phyloP scores from a whole-genome alignment of 2,888 invertebrate species.

The Nomada hirtipes region DNA sequence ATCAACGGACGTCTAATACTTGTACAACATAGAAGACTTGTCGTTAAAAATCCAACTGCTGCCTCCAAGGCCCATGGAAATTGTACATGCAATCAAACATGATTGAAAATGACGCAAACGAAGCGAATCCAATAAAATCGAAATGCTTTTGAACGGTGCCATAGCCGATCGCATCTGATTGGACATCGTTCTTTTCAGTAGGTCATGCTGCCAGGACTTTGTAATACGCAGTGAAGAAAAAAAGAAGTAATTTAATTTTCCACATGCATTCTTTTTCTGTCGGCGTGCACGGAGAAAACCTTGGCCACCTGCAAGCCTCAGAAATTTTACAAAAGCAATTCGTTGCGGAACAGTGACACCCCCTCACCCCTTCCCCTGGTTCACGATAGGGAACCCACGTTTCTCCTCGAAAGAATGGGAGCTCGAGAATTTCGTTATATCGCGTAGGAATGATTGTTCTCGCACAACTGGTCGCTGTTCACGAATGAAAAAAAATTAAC shows the following conservation, averaged over 20 bases:
- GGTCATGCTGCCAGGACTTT: constrained; percentile 1
- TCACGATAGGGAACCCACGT: constrained; percentile 10
- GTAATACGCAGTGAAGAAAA: neutral
- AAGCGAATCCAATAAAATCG: neutral
- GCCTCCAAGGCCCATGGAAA: neutral
- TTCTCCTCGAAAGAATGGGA: constrained; percentile 16
- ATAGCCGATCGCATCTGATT: constrained; percentile 6
- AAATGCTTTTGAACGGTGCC: neutral
- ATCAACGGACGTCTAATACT: too few relatives aligned
- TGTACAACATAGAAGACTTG: too few relatives aligned
- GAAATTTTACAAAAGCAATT: constrained; percentile 53
- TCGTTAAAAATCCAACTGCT: too few relatives aligned
- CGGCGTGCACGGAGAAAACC: constrained; percentile 6
- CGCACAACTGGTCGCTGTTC: neutral
- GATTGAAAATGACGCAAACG: neutral
- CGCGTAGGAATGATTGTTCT: constrained; percentile 30
- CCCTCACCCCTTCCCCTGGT: neutral
- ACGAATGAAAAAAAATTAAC: neutral
- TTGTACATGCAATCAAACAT: constrained; percentile 2
- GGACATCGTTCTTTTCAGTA: constrained; percentile 16
- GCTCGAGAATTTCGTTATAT: constrained; percentile 18
- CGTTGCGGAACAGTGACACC: constrained; percentile 24
- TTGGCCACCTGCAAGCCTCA: constrained; percentile 9
- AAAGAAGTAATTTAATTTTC: constrained; percentile 50
- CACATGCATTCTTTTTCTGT: constrained; percentile 36